Conservation (phyloP, 2,113 vertebrate species). For the Phycodurus eques region DNA sequence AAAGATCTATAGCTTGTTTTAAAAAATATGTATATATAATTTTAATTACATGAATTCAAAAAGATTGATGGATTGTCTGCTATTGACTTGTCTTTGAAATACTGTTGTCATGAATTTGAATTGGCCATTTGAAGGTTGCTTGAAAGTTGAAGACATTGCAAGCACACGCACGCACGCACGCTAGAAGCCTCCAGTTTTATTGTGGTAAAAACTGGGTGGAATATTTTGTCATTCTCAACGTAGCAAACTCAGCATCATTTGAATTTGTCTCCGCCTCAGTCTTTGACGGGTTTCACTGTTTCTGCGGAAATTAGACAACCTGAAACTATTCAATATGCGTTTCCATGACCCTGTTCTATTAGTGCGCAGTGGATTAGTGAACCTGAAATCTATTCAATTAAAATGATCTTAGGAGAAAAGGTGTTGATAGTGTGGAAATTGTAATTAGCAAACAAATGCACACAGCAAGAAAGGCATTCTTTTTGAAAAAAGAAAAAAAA, state of each 20-base stretch:
- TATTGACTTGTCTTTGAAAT: no score
- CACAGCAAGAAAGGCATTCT: neutral
- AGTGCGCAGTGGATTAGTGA: slow-evolving; percentile 1
- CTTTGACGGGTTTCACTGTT: slow-evolving; percentile 22
- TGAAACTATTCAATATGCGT: slow-evolving; percentile 29
- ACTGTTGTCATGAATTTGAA: no score
- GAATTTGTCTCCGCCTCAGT: slow-evolving; percentile 12
- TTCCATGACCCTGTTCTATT: slow-evolving; percentile 24
- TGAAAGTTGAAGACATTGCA: neutral
- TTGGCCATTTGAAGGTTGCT: no score
- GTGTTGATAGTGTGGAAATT: no score
- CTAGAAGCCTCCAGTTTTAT: slow-evolving; percentile 8
- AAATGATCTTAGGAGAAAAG: neutral
- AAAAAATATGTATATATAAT: neutral
- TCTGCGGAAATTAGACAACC: slow-evolving; percentile 41
- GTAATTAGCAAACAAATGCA: no score
- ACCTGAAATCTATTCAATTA: neutral
- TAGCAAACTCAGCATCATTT: slow-evolving; percentile 41
- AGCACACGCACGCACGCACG: neutral
- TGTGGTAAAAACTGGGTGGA: slow-evolving; percentile 25
- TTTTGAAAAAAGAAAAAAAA: slow-evolving; percentile 9
- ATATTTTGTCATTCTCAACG: slow-evolving; percentile 58
- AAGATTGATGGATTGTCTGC: neutral
- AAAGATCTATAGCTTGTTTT: no score
- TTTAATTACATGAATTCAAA: neutral